Conservation (phyloP, 2,797 vertebrate genomes). For the Amphiprion clarkii region DNA sequence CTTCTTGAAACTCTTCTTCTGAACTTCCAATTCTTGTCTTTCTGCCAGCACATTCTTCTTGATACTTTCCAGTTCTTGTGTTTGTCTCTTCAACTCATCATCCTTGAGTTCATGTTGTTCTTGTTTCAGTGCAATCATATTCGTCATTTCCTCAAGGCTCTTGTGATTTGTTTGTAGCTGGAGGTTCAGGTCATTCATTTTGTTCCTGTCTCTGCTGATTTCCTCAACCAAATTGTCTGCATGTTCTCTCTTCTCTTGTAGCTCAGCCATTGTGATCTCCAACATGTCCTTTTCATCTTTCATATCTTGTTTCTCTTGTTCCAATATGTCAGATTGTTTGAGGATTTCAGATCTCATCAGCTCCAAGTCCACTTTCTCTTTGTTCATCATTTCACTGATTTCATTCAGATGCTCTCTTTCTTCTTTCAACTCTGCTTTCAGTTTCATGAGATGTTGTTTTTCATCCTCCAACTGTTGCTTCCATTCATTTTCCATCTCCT, state of each 20-base stretch:
- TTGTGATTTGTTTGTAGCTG: slow-evolving; percentile 4
- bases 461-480: background rate
- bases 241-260: background rate
- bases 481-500: background rate
- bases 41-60: background rate
- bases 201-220: background rate
- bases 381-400: background rate
- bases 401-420: background rate
- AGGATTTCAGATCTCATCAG: background rate
- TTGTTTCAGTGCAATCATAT: background rate
- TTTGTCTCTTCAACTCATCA: background rate
- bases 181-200: background rate
- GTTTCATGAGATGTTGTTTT: background rate
- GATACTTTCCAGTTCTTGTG: background rate
- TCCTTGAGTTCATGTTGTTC: background rate
- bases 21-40: slow-evolving; percentile 4
- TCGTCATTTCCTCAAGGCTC: background rate
- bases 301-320: slow-evolving; percentile 18
- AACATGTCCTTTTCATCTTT: background rate
- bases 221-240: background rate
- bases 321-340: slow-evolving; percentile 2
- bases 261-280: background rate
- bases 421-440: background rate
- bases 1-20: background rate
- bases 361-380: slow-evolving; percentile 15